A percentile compares a stretch with the other conserved stretches of the same genome.
These are phyloP conservation scores for Phyllostomus hastatus DNA, from an alignment of 2,113 vertebrate species.

Conservation along the genomic window DNA sequence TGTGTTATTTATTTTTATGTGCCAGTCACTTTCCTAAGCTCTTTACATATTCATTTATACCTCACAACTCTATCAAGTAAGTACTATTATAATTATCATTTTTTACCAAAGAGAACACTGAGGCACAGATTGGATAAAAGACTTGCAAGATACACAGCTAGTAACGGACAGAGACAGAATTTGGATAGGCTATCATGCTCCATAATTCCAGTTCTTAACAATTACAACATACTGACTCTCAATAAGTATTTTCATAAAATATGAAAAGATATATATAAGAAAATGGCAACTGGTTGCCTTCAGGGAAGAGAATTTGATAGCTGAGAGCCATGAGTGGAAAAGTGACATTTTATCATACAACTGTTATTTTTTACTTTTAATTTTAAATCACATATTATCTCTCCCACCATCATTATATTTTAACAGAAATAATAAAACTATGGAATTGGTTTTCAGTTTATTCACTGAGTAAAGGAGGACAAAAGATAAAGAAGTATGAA, in stretches of 20 bases:
- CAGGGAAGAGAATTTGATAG: neutral
- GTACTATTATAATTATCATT: neutral
- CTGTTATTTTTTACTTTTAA: neutral
- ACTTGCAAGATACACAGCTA: neutral
- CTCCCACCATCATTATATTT: neutral
- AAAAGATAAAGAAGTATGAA: neutral
- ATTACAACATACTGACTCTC: neutral
- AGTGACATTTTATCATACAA: neutral
- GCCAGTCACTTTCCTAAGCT: neutral
- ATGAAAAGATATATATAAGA: neutral
- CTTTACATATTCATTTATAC: neutral
- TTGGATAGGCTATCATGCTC: neutral
- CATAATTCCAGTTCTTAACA: neutral
- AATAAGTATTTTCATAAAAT: neutral
- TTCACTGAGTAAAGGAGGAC: neutral
- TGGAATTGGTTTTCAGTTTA: slow-evolving; percentile 11
- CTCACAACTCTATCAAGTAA: neutral
- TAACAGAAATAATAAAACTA: slow-evolving; percentile 3
- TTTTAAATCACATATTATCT: neutral
- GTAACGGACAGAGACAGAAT: neutral
- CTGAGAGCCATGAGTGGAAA: neutral
- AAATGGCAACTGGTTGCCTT: neutral
- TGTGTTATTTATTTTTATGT: neutral
- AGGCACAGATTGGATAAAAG: neutral
- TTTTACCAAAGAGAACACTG: neutral